Evolutionary conservation across 2,113 vertebrate genomes (phyloP), one percentile per base, ranked within the genome.

Genomic region (Tragelaphus strepsiceros): DNA sequence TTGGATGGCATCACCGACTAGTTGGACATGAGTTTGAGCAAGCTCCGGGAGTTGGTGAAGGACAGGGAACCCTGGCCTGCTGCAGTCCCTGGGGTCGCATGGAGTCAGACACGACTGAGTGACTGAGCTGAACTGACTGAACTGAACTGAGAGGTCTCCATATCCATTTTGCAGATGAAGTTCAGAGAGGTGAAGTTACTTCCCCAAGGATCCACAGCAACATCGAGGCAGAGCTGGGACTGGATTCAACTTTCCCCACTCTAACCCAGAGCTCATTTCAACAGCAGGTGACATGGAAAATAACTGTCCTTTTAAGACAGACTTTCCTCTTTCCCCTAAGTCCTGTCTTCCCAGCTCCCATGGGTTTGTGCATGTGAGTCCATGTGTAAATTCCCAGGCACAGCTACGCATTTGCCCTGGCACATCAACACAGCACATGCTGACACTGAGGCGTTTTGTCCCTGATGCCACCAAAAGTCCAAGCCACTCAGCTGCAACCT

Each of bases 401-500:
- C 0, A 6, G 28, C 30, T 12, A 15, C 2, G 11, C 2, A 6
- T 32, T 28, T 74, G 56, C 35, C 58, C 32, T 16, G 21, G 19
- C 43, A 30, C 43, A 6, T 71, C 28, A 49, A 49, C 10, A 1
- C 13, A 4, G 13, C 6, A 39, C 28, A 43, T 13, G 14, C 24
- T 78, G 35, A 5, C 30, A 56, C 4, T 71, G 62, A 74, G 15
- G 14, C 10, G 30, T 39, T 88, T 39, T 83, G 78, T 87, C 56
- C 77, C 78, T 64, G 62, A 30, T 3, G 22, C 81, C 77, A 84
- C 59, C 30, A 19, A 46, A 91, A 51, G 39, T 90, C 67, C 71
- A 83, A 62, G 64, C 28, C n/a, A 64, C 90, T 95, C 64, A 4
- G 35, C 77, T 19, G 81, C 74, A 28, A 59, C 62, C 88, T 97